Evolutionary conservation across 1,140 invertebrate genomes (phyloP), one percentile per base, ranked within the genome.

Genomic region (Amphibalanus amphitrite): DNA sequence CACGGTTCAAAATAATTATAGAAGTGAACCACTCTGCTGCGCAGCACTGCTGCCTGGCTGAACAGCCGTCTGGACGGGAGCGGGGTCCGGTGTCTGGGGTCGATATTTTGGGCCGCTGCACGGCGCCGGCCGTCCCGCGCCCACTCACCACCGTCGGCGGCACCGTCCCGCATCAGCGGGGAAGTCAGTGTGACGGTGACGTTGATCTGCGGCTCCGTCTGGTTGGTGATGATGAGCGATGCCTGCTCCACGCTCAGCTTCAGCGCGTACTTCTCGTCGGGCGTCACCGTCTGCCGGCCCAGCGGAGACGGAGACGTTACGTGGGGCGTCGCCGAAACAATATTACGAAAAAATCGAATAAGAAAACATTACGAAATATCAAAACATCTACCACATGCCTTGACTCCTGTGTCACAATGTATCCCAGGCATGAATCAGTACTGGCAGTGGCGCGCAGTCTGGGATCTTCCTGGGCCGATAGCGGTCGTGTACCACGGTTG

Each of bases 131-230:
- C 20, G 64, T 6, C 64, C n/a, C n/a, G n/a, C n/a, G n/a, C n/a
- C 20, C 64, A 65, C 64, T n/a, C 47, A 64, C 70, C 25, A 68
- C n/a, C 40, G 20, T 71, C 69, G 67, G 3, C 23, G 25, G 70
- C 28, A 29, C 64, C 29, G 74, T 93, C 91, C 64, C 94, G 86
- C 85, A 97, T 89, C 68, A 95, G 82, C 23, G 94, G 92, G 75
- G 94, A 96, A n/a, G 95, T 97, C 68, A 97, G 84, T 47, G 90
- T 92, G 67, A 97, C 90, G 69, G 88, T 88, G 40, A 97, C 93
- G 28, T 87, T 88, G 6, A 94, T 82, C 67, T 81, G 79, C 28
- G 72, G 65, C 59, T 83, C 78, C 30, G 76, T 83, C 65, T 87
- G 87, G 75, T 87, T 88, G 0, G 87, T 86, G 38, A 95, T 90